These are phyloP conservation scores for Alcedo atthis DNA, from an alignment of 2,797 vertebrate species.

Conservation along the genomic window DNA sequence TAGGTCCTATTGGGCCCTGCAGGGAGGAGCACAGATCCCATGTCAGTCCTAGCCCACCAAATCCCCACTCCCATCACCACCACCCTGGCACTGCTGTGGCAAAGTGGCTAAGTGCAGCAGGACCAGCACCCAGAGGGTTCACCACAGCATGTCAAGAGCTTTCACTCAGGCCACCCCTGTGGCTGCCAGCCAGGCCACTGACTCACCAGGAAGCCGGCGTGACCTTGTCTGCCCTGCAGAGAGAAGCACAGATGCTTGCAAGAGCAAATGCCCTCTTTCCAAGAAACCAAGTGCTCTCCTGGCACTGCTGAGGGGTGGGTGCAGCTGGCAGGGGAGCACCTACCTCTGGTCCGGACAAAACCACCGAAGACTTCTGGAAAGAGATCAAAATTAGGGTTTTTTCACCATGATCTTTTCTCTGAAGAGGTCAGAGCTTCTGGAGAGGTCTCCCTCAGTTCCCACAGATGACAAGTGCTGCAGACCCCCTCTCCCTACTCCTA, in stretches of 20 bases:
- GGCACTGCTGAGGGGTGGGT: background rate
- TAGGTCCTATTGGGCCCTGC: conserved; percentile 89
- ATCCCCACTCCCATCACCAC: background rate
- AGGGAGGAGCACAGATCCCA: background rate
- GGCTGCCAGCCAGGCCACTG: background rate
- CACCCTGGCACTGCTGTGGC: background rate
- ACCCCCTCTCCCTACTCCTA: too few species aligned
- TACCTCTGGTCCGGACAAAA: conserved; percentile 66
- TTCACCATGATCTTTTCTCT: background rate
- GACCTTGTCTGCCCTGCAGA: conserved; percentile 80
- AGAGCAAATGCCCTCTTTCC: background rate
- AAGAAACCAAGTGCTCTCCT: background rate
- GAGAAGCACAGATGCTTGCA: background rate
- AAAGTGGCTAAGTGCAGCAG: background rate
- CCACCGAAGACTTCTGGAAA: conserved; percentile 29
- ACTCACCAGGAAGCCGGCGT: conserved; percentile 88
- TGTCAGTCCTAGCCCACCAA: accelerated
- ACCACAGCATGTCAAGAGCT: background rate
- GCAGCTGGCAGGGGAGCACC: background rate
- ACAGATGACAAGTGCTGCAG: background rate
- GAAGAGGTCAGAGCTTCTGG: background rate
- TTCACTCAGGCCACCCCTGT: background rate
- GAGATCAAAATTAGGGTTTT: background rate
- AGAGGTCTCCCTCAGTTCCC: background rate
- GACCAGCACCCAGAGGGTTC: background rate